Evolutionary conservation across 1,140 invertebrate species (phyloP).

Genomic region (Neodiprion pinetum): DNA sequence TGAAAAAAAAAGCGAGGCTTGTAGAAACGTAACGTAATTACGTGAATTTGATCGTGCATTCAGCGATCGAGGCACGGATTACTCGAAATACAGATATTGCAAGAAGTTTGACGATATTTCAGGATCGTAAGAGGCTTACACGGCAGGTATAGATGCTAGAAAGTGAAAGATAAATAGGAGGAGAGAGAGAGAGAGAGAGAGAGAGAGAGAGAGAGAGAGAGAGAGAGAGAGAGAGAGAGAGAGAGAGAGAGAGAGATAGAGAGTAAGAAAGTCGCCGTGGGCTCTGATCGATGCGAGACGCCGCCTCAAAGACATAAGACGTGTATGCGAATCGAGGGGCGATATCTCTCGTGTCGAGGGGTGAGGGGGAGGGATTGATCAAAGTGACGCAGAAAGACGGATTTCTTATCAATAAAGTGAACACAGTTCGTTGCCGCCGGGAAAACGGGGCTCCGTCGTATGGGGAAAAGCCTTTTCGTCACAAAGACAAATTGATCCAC

Average conservation of each 20-base stretch:
- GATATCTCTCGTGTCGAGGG: background rate
- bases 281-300: background rate
- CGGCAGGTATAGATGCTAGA: conserved; percentile 20
- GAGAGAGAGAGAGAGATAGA: conserved; percentile 7
- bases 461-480: background rate
- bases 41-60: no score
- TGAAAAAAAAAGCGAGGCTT: no score
- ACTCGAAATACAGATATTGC: no score
- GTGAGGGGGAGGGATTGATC: background rate
- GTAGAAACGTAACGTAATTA: no score
- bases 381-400: conserved; percentile 36
- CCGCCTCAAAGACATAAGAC: background rate
- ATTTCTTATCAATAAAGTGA: conserved; percentile 44
- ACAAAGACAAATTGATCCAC: background rate
- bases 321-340: background rate
- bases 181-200: background rate
- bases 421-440: background rate
- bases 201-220: conserved; percentile 1
- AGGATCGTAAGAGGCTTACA: conserved; percentile 9
- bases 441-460: background rate
- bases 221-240: conserved; percentile 3
- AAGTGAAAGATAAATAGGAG: background rate
- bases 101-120: no score
- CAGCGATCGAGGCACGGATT: no score
- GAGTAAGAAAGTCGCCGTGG: background rate